These are phyloP conservation scores for Uloborus diversus DNA, from an alignment of 1,140 invertebrate genomes.

Conservation along the genomic window DNA sequence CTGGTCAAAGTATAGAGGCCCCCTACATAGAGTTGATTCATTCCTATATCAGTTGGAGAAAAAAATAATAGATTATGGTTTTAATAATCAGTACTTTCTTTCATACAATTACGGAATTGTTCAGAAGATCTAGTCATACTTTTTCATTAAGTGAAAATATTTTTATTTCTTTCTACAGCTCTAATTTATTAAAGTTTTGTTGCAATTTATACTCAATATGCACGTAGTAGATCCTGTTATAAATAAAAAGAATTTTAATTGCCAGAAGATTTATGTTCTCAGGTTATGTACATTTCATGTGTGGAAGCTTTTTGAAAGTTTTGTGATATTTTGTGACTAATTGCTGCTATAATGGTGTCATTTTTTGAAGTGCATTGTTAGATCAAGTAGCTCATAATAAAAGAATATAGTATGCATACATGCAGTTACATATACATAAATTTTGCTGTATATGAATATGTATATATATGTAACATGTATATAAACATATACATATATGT, in stretches of 20 bases:
- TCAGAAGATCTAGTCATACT: slow-evolving; percentile 31
- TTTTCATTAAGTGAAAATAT: slow-evolving; percentile 28
- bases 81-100: slow-evolving; percentile 29
- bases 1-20: slow-evolving; percentile 48
- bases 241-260: not conserved
- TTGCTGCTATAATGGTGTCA: slow-evolving; percentile 20
- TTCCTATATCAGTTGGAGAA: slow-evolving; percentile 25
- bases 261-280: slow-evolving; percentile 19
- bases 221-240: slow-evolving; percentile 9
- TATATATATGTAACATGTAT: slow-evolving; percentile 8
- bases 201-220: slow-evolving; percentile 1
- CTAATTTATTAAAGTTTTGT: not conserved
- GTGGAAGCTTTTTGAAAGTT: slow-evolving; percentile 26
- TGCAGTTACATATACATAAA: not conserved
- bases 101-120: slow-evolving; percentile 1
- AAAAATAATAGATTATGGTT: slow-evolving; percentile 9
- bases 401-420: not conserved
- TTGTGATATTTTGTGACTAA: slow-evolving; percentile 33
- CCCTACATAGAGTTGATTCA: slow-evolving; percentile 23
- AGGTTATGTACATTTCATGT: slow-evolving; percentile 17
- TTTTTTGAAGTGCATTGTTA: slow-evolving; percentile 35
- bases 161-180: not conserved
- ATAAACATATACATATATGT: slow-evolving; percentile 11
- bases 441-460: not conserved
- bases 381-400: slow-evolving; percentile 26